These are phyloP conservation scores for Hyppa rectilinea DNA, from an alignment of 2,888 invertebrate genomes.

Conservation along the genomic window DNA sequence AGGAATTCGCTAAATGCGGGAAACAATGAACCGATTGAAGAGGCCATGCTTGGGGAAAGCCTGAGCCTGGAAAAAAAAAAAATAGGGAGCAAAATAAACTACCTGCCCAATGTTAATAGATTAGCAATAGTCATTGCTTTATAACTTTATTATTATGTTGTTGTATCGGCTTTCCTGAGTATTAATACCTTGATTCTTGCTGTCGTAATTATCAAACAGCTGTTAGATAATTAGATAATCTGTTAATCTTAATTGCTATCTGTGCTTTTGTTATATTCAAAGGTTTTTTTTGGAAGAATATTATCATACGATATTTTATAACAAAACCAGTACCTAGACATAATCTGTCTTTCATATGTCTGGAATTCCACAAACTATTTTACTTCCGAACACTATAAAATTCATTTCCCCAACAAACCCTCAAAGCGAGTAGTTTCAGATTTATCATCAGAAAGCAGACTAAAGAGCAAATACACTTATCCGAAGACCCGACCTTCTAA, in stretches of 20 bases:
- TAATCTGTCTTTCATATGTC: not conserved
- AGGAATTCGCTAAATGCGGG: no score
- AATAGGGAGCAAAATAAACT: not conserved
- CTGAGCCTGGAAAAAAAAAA: no score
- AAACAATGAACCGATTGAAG: no score
- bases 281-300: not conserved
- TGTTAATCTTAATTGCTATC: not conserved
- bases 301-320: not conserved
- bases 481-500: conserved; percentile 36
- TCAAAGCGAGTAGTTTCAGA: conserved; percentile 27
- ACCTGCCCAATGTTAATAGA: not conserved
- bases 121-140: not conserved
- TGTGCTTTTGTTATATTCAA: not conserved
- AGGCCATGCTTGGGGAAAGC: no score
- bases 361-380: not conserved
- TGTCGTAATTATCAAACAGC: not conserved
- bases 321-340: not conserved
- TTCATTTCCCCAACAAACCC: not conserved
- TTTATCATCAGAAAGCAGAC: conserved; percentile 40
- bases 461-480: conserved; percentile 57
- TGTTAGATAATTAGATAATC: not conserved
- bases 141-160: not conserved
- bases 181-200: not conserved
- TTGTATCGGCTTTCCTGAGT: not conserved
- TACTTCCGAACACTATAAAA: not conserved